Evolutionary conservation across 1,140 invertebrate genomes (phyloP), one percentile per base, ranked within the genome.

Genomic region (Colletes gigas): DNA sequence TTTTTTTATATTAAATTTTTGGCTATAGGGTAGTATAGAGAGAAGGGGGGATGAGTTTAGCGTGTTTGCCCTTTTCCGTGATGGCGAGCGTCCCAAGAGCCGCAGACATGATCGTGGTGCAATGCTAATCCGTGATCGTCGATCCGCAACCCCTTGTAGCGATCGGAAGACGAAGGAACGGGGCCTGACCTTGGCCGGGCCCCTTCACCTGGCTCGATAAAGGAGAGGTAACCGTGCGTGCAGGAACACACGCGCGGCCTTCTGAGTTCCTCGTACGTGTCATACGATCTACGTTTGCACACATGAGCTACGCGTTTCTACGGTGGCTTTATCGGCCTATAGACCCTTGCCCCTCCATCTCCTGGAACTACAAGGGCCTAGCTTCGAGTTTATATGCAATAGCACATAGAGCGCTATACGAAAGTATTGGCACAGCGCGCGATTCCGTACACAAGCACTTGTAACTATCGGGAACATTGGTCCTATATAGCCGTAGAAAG

Each of bases 51-150:
- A 30, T 30, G 30, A 30, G 30, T 30, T 47, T 47, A 47, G 44
- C 50, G 10, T 50, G 9, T 9, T 3, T 10, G 7, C 50, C 3
- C 10, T 9, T 3, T 9, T 10, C 10, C 50, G 50, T 12, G 7
- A 68, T 41, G 9, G 50, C 55, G 39, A 19, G 50, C 30, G 17
- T 59, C 19, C 67, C 84, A 86, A 91, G 86, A 90, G 89, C 90
- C 89, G 82, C 81, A 85, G 79, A 87, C 86, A 89, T 89, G 88
- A 91, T 83, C 80, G 70, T 81, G 75, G 83, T 80, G 90, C 83
- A 90, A 92, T 91, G 91, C 90, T 92, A 93, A 92, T 93, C 88
- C 89, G 84, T 82, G 89, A 88, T 91, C 89, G 92, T 93, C 91
- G 92, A 93, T 93, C 90, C 91, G 86, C 90, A 92, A 92, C 92